A percentile compares a stretch with the other conserved stretches of the same genome.
phyloP scores from a whole-genome alignment of 2,797 vertebrate species.

The Gobio occitaniae region DNA sequence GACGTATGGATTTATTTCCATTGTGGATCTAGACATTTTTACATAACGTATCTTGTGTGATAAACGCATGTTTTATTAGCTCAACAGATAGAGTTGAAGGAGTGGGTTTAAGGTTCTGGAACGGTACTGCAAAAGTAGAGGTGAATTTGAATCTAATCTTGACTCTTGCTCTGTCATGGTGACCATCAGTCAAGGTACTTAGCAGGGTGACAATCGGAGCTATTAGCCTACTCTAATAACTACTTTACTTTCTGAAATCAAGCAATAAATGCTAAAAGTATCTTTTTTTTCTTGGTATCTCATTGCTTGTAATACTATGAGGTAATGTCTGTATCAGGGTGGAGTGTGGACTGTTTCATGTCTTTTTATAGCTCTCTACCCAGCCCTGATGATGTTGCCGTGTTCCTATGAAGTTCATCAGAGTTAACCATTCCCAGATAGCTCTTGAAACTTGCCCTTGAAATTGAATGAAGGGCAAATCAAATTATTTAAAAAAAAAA shows the following conservation, averaged over 20 bases:
- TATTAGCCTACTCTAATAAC: not conserved
- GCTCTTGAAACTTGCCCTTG: not conserved
- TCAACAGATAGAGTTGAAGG: not conserved
- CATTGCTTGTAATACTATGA: not conserved
- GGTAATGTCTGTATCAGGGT: constrained; percentile 3
- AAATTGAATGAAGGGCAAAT: not conserved
- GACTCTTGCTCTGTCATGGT: not conserved
- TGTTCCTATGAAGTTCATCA: not conserved
- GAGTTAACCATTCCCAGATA: not conserved
- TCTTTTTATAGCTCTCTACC: not conserved
- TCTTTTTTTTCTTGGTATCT: not conserved
- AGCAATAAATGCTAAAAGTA: not conserved
- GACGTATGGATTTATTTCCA: constrained; percentile 3
- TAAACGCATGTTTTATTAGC: not conserved
- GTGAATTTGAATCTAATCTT: not conserved
- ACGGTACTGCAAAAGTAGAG: not conserved
- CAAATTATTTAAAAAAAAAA: no score
- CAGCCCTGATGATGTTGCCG: not conserved
- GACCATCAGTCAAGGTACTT: constrained; percentile 13
- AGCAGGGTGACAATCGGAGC: not conserved
- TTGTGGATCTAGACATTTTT: not conserved
- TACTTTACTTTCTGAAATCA: not conserved
- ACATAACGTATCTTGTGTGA: not conserved
- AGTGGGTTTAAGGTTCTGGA: constrained; percentile 2
- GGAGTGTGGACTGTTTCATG: not conserved